Evolutionary conservation across 2,888 invertebrate genomes (phyloP).

Genomic region (Ichneumoninae sp.): DNA sequence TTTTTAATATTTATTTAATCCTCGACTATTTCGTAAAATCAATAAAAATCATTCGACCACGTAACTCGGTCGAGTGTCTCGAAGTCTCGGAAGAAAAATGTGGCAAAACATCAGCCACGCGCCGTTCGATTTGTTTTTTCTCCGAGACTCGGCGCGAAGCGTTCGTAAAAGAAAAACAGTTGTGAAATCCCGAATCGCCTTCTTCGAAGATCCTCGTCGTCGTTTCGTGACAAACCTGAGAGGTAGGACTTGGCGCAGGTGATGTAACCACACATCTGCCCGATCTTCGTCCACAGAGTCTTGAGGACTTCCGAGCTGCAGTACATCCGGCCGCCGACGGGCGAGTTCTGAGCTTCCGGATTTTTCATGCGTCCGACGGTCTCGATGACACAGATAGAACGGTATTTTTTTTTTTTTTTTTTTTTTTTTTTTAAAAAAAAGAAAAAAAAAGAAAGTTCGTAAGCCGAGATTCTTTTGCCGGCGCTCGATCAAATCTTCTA

Average conservation of each 20-base stretch:
- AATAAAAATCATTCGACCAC: background rate
- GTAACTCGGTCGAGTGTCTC: background rate
- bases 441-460: constrained; percentile 58
- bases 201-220: background rate
- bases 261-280: constrained; percentile 81
- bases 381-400: background rate
- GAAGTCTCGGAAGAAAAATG: background rate
- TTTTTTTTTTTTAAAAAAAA: background rate
- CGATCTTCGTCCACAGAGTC: constrained; percentile 80
- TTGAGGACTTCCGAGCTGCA: constrained; percentile 78
- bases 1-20: background rate
- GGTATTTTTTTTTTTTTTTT: background rate
- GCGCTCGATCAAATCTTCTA: constrained; percentile 52
- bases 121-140: background rate
- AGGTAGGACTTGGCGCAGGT: constrained; percentile 81
- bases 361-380: constrained; percentile 60
- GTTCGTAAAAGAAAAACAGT: constrained; percentile 23
- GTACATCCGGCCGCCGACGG: constrained; percentile 73
- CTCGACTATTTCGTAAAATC: background rate
- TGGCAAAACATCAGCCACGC: background rate
- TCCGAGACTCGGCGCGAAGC: constrained; percentile 10
- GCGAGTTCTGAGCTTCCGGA: constrained; percentile 50
- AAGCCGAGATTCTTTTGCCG: constrained; percentile 35
- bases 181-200: background rate
- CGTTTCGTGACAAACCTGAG: constrained; percentile 76